phyloP scores from a whole-genome alignment of 1,140 invertebrate genomes.

The Acromyrmex charruanus region DNA sequence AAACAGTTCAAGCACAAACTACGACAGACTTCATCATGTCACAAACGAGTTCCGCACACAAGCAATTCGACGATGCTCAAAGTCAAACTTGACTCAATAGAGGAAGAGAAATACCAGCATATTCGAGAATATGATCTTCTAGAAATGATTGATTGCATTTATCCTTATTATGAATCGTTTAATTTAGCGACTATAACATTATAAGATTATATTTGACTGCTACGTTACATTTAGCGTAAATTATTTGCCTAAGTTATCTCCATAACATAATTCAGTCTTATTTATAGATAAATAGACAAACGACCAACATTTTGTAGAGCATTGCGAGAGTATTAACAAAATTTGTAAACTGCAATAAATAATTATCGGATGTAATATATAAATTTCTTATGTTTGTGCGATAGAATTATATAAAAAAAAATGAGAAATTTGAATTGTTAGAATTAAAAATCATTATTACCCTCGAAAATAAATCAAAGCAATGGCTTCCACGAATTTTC shows the following conservation, averaged over 20 bases:
- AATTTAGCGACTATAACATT: slow-evolving; percentile 17
- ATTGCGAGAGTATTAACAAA: not conserved
- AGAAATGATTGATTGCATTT: slow-evolving; percentile 8
- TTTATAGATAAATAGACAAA: not conserved
- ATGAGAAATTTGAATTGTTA: not conserved
- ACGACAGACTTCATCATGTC: slow-evolving; percentile 30
- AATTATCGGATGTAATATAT: not conserved
- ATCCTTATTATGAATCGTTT: not conserved
- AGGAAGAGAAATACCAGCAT: not conserved
- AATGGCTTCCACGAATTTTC: not conserved
- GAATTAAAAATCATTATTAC: slow-evolving; percentile 1
- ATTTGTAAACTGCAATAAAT: not conserved
- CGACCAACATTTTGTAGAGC: not conserved
- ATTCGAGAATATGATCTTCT: slow-evolving; percentile 9
- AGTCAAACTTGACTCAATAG: not conserved
- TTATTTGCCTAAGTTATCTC: slow-evolving; percentile 9
- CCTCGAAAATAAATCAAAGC: not conserved
- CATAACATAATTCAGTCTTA: not conserved
- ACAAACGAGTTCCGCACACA: slow-evolving; percentile 41
- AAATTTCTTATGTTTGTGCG: not conserved
- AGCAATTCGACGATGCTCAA: slow-evolving; percentile 12
- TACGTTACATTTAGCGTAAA: not conserved
- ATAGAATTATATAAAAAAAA: not conserved
- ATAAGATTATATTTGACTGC: slow-evolving; percentile 3
- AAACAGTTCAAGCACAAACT: slow-evolving; percentile 47